Base-by-base conservation (phyloP, 2,113 vertebrate genomes). In the Pagrus major region DNA sequence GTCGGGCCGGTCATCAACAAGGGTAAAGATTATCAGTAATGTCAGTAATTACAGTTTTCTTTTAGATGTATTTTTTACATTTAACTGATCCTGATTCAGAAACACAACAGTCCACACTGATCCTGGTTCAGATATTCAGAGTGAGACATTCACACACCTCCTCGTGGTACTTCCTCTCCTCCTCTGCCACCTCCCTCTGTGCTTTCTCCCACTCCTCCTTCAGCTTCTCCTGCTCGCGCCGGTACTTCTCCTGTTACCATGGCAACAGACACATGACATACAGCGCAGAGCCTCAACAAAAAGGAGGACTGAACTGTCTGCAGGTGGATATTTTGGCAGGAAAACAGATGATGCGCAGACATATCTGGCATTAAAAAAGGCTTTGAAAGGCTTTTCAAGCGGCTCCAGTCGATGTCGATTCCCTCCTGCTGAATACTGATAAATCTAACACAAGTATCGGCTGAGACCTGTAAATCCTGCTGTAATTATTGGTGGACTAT, bases 191-290 rank as follows among this genome's bases (percentile, higher is more conserved):
- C 87, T 99, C 98, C 89, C 93, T 97, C 84, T 99, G 98, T 2
- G 98, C 97, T 46, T 94, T 96, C 92, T 99, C 98, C 98, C 98
- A 99, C 88, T 98, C 98, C 85, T 96, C 95, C 89, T 97, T 98
- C 89, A 99, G 94, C 90, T 97, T 99, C 93, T 97, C 95, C 93
- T 99, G 98, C 84, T 99, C 97, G 51, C 95, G 96, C 86, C 92
- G 95, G 90, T 99, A 99, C 87, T 95, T 97, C 84, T 98, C 97
- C 98, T 99, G 93, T 91, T 69, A 80, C 83, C 90, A 85, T 51
- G 84, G 88, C 82, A 90, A 94, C 90, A 93, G 60, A 91, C 37
- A 84, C 71, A 89, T 39, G 78, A 82, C 71, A 90, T n/a, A 83
- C 78, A 78, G 81, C 67, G 88, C 42, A 86, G 52, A 69, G 72